Evolutionary conservation across 1,140 invertebrate species (phyloP).

Genomic region (Oscheius sp.): DNA sequence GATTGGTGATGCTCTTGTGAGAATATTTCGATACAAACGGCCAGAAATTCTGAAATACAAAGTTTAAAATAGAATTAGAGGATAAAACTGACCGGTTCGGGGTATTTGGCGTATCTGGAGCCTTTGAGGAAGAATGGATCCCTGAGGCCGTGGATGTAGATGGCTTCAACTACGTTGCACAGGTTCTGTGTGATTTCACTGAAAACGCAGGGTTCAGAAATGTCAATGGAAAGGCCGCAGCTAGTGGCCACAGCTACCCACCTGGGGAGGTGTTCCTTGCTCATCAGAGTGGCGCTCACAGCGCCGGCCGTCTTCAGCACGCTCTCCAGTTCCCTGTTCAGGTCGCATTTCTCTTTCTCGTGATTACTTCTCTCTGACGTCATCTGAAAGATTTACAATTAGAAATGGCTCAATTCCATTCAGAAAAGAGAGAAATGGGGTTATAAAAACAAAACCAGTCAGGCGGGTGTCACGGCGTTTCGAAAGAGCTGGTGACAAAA

Average conservation of each 20-base stretch:
- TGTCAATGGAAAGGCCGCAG: too few relatives aligned
- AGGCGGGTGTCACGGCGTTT: too few relatives aligned
- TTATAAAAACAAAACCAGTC: too few relatives aligned
- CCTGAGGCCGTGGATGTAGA: conserved; percentile 59
- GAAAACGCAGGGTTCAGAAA: too few relatives aligned
- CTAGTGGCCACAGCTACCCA: too few relatives aligned
- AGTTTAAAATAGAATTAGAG: background rate
- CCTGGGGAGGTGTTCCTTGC: conserved; percentile 9
- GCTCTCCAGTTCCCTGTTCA: conserved; percentile 31
- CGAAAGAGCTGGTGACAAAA: too few relatives aligned
- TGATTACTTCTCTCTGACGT: conserved; percentile 6
- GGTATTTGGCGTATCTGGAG: conserved; percentile 55
- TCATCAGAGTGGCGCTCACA: background rate
- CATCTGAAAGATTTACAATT: too few relatives aligned
- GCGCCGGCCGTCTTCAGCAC: conserved; percentile 27
- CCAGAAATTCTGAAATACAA: conserved; percentile 56
- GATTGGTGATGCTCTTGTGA: conserved; percentile 49
- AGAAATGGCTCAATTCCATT: too few relatives aligned
- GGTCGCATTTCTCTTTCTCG: conserved; percentile 11
- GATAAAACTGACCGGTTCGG: conserved; percentile 49
- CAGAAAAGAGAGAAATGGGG: too few relatives aligned
- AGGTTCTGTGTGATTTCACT: conserved; percentile 48
- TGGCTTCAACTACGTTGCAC: conserved; percentile 51
- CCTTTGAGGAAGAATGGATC: conserved; percentile 59
- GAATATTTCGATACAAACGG: conserved; percentile 60